Evolutionary conservation across 2,113 vertebrate species (phyloP), one percentile per base, ranked within the genome.

Genomic region (Pipra filicauda): DNA sequence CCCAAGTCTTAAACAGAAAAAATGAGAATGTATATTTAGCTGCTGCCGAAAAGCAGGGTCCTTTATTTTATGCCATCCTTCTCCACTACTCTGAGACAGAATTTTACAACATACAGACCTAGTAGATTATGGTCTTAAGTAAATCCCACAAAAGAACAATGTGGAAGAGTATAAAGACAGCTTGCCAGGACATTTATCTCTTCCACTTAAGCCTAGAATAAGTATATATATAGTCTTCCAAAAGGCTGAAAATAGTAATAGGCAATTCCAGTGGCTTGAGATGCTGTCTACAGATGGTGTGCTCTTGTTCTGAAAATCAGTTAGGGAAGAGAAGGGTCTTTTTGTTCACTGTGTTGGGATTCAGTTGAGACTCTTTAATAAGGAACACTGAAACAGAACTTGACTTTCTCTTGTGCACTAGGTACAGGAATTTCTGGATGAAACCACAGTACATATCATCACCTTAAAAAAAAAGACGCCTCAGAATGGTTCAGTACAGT

Each of bases 111-210:
- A 41, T 5, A 26, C 1, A 62, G 46, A 66, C 59, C 26, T 51
- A 49, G 46, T 33, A 91, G 76, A 62, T 78, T 69, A 80, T 3
- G 39, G 37, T 64, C 78, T 85, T 70, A 91, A 85, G 57, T 72
- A 79, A 92, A 82, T 75, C 44, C 17, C 17, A 75, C 52, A 76
- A 72, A 92, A 88, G 27, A 67, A 54, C n/a, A 64, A 61, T 27
- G 48, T 67, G 58, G 39, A 59, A 71, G 43, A 67, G 24, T 33
- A 88, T 26, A 79, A 92, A 89, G 88, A 90, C 46, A 90, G 33
- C 23, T 67, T 55, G n/a, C 24, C 51, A 88, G 39, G 30, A 35
- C 52, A 69, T 79, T 85, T 64, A 6, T 43, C 21, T 90, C 52
- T 90, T 88, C 44, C 27, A 35, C 13, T 43, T 83, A 64, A 85